A percentile compares a stretch with the other conserved stretches of the same genome.
Evolutionary conservation across 2,888 invertebrate genomes (phyloP).

Genomic region (Dicycla oo): DNA sequence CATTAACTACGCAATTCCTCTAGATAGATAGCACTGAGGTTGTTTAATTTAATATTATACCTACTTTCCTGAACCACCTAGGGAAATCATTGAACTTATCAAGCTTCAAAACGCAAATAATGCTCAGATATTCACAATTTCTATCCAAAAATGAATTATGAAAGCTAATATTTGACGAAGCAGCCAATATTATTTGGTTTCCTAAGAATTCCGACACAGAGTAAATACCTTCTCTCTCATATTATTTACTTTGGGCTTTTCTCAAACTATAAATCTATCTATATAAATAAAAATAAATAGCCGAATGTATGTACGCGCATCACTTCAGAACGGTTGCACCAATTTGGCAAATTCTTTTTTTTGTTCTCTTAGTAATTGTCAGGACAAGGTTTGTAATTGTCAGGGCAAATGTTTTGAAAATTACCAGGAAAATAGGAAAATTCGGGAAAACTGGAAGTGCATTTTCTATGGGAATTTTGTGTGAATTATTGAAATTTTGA

Average conservation of each 20-base stretch:
- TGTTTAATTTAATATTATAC: conserved; percentile 33
- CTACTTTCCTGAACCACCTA: conserved; percentile 14
- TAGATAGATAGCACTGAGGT: conserved; percentile 6
- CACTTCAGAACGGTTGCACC: too few species aligned
- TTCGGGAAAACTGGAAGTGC: too few species aligned
- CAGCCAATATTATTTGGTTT: conserved; percentile 37
- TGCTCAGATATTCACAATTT: conserved; percentile 23
- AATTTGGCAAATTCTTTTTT: too few species aligned
- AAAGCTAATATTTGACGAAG: conserved; percentile 47
- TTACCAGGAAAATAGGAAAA: too few species aligned
- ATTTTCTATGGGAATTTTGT: too few species aligned
- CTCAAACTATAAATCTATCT: conserved; percentile 46
- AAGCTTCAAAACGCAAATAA: conserved; percentile 25
- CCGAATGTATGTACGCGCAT: too few species aligned
- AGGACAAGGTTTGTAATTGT: too few species aligned
- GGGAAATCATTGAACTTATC: conserved; percentile 36
- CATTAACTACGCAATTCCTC: conserved; percentile 25
- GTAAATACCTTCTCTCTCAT: conserved; percentile 22
- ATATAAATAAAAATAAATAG: too few species aligned
- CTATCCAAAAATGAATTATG: conserved; percentile 13
- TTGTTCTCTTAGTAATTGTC: too few species aligned
- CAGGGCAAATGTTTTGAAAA: too few species aligned
- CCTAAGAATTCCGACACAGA: conserved; percentile 13
- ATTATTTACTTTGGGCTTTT: conserved; percentile 35
- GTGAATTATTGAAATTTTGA: too few species aligned